A percentile compares a stretch with the other conserved stretches of the same genome.
These are phyloP conservation scores for Papilio protenor DNA, from an alignment of 2,888 invertebrate genomes.

Conservation along the genomic window DNA sequence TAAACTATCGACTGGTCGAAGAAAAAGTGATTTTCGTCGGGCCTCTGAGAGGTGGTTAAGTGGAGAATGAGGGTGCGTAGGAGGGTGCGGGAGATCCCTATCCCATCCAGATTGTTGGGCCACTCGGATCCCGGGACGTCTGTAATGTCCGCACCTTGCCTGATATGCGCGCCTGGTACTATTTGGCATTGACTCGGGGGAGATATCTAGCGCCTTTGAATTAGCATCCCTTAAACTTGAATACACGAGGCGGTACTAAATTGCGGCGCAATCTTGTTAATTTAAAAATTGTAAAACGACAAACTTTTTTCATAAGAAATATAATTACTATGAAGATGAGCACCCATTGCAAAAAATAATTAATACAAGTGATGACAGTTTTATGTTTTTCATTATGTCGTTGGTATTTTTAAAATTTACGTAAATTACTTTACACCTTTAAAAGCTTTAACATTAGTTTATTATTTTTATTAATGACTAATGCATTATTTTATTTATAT, in stretches of 20 bases:
- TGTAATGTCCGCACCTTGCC: conserved; percentile 63
- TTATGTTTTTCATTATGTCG: conserved; percentile 25
- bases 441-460: not conserved
- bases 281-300: conserved; percentile 24
- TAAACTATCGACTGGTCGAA: conserved; percentile 75
- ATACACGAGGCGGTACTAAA: conserved; percentile 12
- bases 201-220: conserved; percentile 62
- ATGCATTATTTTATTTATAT: not conserved
- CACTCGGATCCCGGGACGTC: conserved; percentile 42
- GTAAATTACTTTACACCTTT: not conserved
- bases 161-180: conserved; percentile 73
- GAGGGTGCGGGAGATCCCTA: conserved; percentile 49
- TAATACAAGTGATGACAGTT: conserved; percentile 18
- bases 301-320: conserved; percentile 24
- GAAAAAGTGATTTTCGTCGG: conserved; percentile 79
- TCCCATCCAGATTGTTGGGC: conserved; percentile 41
- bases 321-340: conserved; percentile 27
- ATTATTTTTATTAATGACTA: not conserved
- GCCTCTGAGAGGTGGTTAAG: conserved; percentile 54
- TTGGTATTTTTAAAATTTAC: not conserved
- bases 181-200: conserved; percentile 82
- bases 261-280: conserved; percentile 30
- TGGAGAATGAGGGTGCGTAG: conserved; percentile 60
- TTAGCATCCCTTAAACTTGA: conserved; percentile 22
- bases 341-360: conserved; percentile 25